Percentiles rank a stretch among this genome's conserved stretches.
Evolutionary conservation across 2,888 invertebrate species (phyloP).

Genomic region (Rhamphomyia laevipes): DNA sequence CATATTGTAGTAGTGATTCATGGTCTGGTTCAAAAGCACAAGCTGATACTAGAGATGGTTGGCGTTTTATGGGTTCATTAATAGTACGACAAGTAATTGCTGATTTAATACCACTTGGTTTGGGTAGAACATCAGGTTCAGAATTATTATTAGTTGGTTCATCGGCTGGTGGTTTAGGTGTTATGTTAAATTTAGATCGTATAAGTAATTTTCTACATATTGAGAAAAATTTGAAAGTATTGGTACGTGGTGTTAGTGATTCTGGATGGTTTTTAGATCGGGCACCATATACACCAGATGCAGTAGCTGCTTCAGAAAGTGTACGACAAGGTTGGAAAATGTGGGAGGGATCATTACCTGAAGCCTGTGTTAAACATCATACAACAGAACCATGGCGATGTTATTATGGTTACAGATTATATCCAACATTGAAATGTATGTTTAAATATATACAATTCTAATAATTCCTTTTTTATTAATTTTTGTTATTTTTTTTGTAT

Average conservation of each 20-base stretch:
- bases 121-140: conserved; percentile 58
- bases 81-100: conserved; percentile 64
- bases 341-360: conserved; percentile 72
- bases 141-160: conserved; percentile 71
- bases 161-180: conserved; percentile 90
- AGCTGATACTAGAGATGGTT: conserved; percentile 45
- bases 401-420: conserved; percentile 81
- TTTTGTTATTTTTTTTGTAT: neutral
- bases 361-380: conserved; percentile 58
- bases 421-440: conserved; percentile 70
- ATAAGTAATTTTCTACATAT: conserved; percentile 59
- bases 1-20: conserved; percentile 89
- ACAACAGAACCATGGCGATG: conserved; percentile 75
- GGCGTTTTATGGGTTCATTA: conserved; percentile 77
- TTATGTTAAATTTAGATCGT: conserved; percentile 79
- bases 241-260: conserved; percentile 77
- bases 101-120: conserved; percentile 43
- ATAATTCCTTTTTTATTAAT: neutral
- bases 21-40: conserved; percentile 72
- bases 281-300: conserved; percentile 56
- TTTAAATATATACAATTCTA: conserved; percentile 5
- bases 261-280: conserved; percentile 93
- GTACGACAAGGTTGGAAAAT: conserved; percentile 63
- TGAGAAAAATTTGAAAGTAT: conserved; percentile 45
- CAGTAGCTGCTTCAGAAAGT: conserved; percentile 50